A percentile compares a stretch with the other conserved stretches of the same genome.
These are phyloP conservation scores for Drosophila paramelanica DNA, from an alignment of 2,888 invertebrate species.

Conservation along the genomic window DNA sequence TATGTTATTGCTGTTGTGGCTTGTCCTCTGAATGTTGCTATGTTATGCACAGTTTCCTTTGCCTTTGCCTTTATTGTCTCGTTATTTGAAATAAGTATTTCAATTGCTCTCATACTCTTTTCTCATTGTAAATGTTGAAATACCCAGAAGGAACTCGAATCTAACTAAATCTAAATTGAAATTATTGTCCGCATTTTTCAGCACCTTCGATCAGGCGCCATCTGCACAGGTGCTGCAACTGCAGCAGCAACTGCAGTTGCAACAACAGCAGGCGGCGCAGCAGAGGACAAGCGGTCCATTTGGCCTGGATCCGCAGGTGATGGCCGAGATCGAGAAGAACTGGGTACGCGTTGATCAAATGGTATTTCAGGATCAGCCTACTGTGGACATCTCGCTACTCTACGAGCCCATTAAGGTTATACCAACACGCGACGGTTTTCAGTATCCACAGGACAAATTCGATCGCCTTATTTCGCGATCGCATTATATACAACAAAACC, in stretches of 20 bases:
- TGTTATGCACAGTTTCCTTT: conserved; percentile 22
- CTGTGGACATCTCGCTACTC: conserved; percentile 84
- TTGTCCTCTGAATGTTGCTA: conserved; percentile 40
- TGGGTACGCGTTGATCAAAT: conserved; percentile 85
- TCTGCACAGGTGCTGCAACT: conserved; percentile 82
- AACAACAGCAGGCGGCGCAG: conserved; percentile 83
- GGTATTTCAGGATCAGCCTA: conserved; percentile 83
- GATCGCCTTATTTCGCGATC: conserved; percentile 82
- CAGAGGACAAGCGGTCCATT: conserved; percentile 90
- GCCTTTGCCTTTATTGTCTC: conserved; percentile 42
- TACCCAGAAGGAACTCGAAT: neutral
- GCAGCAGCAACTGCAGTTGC: conserved; percentile 67
- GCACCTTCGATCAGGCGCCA: conserved; percentile 83
- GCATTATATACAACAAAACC: conserved; percentile 75
- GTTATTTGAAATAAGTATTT: conserved; percentile 15
- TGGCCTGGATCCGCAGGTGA: conserved; percentile 90
- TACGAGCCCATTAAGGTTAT: conserved; percentile 86
- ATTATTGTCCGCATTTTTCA: conserved; percentile 28
- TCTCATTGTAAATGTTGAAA: conserved; percentile 15
- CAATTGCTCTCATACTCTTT: conserved; percentile 8
- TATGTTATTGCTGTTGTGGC: conserved; percentile 29
- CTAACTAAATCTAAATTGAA: neutral
- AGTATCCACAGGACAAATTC: conserved; percentile 84
- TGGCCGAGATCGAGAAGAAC: conserved; percentile 88
- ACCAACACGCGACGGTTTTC: conserved; percentile 86